Evolutionary conservation across 2,888 invertebrate genomes (phyloP).

Genomic region (Drepanosiphum platanoidis): DNA sequence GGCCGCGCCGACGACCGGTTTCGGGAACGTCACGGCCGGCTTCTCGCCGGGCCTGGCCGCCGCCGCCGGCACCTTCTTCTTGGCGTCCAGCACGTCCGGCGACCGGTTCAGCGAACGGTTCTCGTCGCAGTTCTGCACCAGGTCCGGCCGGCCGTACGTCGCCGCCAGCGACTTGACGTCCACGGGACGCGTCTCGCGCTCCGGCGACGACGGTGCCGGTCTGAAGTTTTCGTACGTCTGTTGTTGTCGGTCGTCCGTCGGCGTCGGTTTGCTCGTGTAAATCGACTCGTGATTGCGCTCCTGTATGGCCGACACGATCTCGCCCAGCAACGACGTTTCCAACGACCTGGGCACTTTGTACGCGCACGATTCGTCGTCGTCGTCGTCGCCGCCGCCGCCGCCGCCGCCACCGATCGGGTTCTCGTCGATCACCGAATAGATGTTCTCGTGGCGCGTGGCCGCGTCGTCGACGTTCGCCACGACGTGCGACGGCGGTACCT

Average conservation of each 20-base stretch:
- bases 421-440: slow-evolving; percentile 89
- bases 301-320: slow-evolving; percentile 89
- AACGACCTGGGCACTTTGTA: slow-evolving; percentile 67
- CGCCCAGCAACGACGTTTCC: slow-evolving; percentile 74
- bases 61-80: neutral
- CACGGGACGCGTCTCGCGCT: slow-evolving; percentile 65
- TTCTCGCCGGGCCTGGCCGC: neutral
- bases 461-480: neutral
- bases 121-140: slow-evolving; percentile 51
- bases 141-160: slow-evolving; percentile 27
- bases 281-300: slow-evolving; percentile 87
- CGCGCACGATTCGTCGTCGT: slow-evolving; percentile 62
- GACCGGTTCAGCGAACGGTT: slow-evolving; percentile 43
- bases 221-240: slow-evolving; percentile 66
- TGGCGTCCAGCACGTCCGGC: slow-evolving; percentile 48
- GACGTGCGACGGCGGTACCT: neutral
- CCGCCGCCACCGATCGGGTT: slow-evolving; percentile 71
- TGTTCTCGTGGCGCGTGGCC: slow-evolving; percentile 76
- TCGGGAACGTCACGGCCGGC: slow-evolving; percentile 18
- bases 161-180: slow-evolving; percentile 71
- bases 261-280: slow-evolving; percentile 74
- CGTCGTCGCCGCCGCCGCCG: neutral
- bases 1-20: slow-evolving; percentile 30
- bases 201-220: slow-evolving; percentile 70
- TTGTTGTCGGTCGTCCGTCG: slow-evolving; percentile 64